Conservation (phyloP, 2,888 invertebrate species). For the Aelia acuminata region DNA sequence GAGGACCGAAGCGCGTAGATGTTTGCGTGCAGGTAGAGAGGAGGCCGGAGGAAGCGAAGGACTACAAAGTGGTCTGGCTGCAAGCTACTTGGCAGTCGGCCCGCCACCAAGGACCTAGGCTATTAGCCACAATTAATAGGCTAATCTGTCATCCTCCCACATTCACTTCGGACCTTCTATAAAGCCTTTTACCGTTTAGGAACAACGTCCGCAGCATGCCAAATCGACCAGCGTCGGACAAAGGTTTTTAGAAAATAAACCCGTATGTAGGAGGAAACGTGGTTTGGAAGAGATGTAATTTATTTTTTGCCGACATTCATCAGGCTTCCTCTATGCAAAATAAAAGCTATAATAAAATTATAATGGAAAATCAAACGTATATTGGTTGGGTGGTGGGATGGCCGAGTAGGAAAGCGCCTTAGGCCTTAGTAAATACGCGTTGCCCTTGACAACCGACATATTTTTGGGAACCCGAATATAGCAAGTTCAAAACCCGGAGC, state of each 20-base stretch:
- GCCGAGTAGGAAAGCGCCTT: no score
- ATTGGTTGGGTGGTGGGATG: no score
- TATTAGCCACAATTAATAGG: slow-evolving; percentile 38
- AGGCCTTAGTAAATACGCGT: no score
- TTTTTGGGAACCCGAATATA: no score
- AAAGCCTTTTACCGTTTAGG: slow-evolving; percentile 24
- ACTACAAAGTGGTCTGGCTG: slow-evolving; percentile 10
- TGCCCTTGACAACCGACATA: no score
- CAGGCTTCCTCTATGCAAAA: no score
- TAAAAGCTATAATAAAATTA: no score
- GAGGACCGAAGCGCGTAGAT: background rate
- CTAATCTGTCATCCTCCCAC: slow-evolving; percentile 13
- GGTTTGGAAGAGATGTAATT: no score
- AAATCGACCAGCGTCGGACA: background rate
- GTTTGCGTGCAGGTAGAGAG: background rate
- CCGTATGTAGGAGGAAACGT: no score
- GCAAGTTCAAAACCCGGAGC: no score
- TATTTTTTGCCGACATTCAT: no score
- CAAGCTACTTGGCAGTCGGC: background rate
- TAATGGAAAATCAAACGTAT: no score
- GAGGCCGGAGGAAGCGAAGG: background rate
- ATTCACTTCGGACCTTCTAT: background rate
- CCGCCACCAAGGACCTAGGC: slow-evolving; percentile 7
- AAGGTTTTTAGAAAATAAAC: background rate
- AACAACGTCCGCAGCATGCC: background rate